These are phyloP conservation scores for Myzus persicae DNA, from an alignment of 1,140 invertebrate genomes.

Conservation along the genomic window DNA sequence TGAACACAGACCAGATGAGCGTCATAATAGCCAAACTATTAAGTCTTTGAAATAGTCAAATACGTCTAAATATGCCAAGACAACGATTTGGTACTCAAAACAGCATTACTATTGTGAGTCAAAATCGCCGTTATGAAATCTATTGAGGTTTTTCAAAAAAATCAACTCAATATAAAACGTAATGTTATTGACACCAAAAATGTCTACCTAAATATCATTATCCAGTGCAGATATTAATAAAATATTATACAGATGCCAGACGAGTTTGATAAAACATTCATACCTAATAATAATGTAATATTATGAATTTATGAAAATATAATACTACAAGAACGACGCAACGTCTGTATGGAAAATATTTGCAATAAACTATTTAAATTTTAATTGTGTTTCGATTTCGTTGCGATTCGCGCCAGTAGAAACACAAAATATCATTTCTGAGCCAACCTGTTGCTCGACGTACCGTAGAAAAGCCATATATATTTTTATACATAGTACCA, in stretches of 20 bases:
- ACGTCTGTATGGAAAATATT: too few relatives aligned
- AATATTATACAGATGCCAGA: neutral
- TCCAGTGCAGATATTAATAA: neutral
- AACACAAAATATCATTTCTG: too few relatives aligned
- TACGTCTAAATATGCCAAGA: too few relatives aligned
- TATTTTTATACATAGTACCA: neutral
- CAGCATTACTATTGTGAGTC: too few relatives aligned
- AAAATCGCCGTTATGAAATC: neutral
- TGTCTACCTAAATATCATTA: neutral
- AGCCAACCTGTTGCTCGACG: neutral
- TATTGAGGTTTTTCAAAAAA: neutral
- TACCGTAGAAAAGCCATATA: neutral
- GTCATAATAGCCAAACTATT: too few relatives aligned
- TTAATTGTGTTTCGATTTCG: neutral
- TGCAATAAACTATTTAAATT: neutral
- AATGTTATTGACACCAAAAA: too few relatives aligned
- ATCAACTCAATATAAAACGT: too few relatives aligned
- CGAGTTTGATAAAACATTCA: neutral
- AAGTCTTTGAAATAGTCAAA: too few relatives aligned
- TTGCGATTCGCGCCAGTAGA: neutral
- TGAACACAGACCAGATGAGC: too few relatives aligned
- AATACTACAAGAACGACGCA: neutral
- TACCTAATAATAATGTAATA: neutral
- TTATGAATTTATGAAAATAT: neutral
- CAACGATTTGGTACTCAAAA: too few relatives aligned